Percentiles rank a stretch among this genome's conserved stretches.
phyloP scores from a whole-genome alignment of 1,140 invertebrate genomes.

The Telenomus remus region DNA sequence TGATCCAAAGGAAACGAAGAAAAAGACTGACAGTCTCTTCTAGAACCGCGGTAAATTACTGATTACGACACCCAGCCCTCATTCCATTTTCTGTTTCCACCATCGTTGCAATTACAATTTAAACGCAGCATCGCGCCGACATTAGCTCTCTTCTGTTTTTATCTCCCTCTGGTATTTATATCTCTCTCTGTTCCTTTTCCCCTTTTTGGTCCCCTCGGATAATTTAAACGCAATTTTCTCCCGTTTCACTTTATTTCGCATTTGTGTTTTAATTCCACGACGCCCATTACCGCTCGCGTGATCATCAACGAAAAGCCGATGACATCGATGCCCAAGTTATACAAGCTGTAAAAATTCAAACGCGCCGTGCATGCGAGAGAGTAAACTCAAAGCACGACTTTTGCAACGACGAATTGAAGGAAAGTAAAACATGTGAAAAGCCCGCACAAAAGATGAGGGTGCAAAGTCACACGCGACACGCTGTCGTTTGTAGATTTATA shows the following conservation, averaged over 20 bases:
- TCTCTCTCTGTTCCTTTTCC: neutral
- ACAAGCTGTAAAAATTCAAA: conserved; percentile 23
- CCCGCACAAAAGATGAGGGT: conserved; percentile 26
- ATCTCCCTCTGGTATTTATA: neutral
- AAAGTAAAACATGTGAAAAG: conserved; percentile 17
- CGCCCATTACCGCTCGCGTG: conserved; percentile 28
- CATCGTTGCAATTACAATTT: conserved; percentile 56
- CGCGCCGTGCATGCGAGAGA: too few species aligned
- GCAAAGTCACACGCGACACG: conserved; percentile 51
- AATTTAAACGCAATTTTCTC: conserved; percentile 53
- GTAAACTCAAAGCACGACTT: too few species aligned
- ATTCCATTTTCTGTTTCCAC: conserved; percentile 30
- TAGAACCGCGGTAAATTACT: conserved; percentile 59
- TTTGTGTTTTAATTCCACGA: conserved; percentile 33
- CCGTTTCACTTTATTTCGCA: conserved; percentile 37
- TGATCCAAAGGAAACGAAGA: neutral
- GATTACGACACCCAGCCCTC: conserved; percentile 48
- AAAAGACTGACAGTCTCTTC: conserved; percentile 50
- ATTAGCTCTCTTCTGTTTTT: conserved; percentile 35
- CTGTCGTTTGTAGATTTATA: conserved; percentile 58
- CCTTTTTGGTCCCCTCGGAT: conserved; percentile 32
- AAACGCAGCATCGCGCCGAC: conserved; percentile 42
- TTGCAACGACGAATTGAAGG: conserved; percentile 36
- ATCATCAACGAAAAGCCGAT: conserved; percentile 46
- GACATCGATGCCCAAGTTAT: conserved; percentile 44